Conservation (phyloP, 2,113 vertebrate genomes). For the Gobiocypris rarus region DNA sequence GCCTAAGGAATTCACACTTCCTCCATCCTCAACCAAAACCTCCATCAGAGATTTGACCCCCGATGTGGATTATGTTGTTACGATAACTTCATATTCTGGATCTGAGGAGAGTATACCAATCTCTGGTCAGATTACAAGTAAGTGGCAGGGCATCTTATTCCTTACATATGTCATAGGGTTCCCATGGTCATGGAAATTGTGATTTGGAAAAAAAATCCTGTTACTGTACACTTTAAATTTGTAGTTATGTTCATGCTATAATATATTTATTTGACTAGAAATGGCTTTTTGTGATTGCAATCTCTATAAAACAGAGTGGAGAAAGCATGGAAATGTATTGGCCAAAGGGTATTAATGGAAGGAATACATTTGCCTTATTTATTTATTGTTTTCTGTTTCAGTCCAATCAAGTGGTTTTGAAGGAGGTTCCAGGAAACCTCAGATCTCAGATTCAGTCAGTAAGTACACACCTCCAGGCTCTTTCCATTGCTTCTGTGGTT, state of each 20-base stretch:
- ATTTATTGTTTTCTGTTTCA: conserved; percentile 54
- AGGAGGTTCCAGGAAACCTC: conserved; percentile 62
- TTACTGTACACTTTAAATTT: neutral
- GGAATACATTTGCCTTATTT: neutral
- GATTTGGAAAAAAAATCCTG: neutral
- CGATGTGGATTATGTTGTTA: conserved; percentile 87
- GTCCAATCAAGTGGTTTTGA: conserved; percentile 71
- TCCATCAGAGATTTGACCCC: conserved; percentile 84
- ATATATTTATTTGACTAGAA: neutral
- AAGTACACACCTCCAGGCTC: conserved; percentile 61
- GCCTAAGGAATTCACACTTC: conserved; percentile 85
- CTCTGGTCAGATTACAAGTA: conserved; percentile 92
- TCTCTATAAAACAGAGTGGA: neutral
- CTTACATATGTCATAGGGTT: neutral
- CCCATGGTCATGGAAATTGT: neutral
- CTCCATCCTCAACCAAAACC: conserved; percentile 82
- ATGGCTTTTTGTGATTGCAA: neutral
- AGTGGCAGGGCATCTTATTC: conserved; percentile 65
- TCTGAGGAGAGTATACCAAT: conserved; percentile 87
- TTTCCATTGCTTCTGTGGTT: conserved; percentile 54
- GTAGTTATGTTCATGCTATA: neutral
- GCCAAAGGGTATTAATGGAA: neutral
- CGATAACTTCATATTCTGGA: conserved; percentile 81
- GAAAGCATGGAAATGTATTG: neutral
- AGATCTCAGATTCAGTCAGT: conserved; percentile 68